phyloP scores from a whole-genome alignment of 2,113 vertebrate species.

The Silurus glanis region DNA sequence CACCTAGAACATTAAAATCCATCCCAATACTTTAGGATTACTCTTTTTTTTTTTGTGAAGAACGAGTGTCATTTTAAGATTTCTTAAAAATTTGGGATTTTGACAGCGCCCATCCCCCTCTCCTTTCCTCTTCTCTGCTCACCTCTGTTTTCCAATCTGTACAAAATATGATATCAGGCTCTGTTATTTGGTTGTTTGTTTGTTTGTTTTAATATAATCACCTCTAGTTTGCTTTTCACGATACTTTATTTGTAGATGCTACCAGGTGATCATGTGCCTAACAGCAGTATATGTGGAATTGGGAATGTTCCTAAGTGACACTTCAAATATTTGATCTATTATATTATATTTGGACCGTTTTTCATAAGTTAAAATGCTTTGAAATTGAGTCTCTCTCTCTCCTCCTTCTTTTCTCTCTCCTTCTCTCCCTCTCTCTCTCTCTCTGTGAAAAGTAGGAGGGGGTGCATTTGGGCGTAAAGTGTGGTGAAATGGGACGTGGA shows the following conservation, averaged over 20 bases:
- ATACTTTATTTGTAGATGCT: not conserved
- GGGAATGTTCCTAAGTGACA: not conserved
- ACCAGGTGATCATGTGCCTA: conserved; percentile 25
- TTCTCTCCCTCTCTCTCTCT: conserved; percentile 13
- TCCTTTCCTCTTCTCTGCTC: not conserved
- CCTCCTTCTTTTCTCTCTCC: not conserved
- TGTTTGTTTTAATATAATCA: not conserved
- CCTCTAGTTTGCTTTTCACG: not conserved
- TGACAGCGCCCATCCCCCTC: conserved; percentile 38
- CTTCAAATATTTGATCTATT: not conserved
- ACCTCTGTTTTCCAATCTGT: not conserved
- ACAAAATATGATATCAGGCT: not conserved
- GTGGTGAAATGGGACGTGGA: conserved; percentile 71
- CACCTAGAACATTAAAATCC: not conserved
- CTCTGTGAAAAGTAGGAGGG: conserved; percentile 25
- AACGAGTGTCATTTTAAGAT: conserved; percentile 1
- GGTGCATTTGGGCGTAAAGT: conserved; percentile 73
- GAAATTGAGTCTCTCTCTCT: not conserved
- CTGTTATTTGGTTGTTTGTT: not conserved
- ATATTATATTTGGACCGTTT: not conserved
- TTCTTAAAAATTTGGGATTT: conserved; percentile 34
- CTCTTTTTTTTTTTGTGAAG: not conserved
- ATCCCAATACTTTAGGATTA: not conserved
- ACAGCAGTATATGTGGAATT: conserved; percentile 17
- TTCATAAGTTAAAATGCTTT: conserved; percentile 4